A percentile compares a stretch with the other conserved stretches of the same genome.
Conservation (phyloP, 2,888 invertebrate genomes). For the Drosophila stalkeri region DNA sequence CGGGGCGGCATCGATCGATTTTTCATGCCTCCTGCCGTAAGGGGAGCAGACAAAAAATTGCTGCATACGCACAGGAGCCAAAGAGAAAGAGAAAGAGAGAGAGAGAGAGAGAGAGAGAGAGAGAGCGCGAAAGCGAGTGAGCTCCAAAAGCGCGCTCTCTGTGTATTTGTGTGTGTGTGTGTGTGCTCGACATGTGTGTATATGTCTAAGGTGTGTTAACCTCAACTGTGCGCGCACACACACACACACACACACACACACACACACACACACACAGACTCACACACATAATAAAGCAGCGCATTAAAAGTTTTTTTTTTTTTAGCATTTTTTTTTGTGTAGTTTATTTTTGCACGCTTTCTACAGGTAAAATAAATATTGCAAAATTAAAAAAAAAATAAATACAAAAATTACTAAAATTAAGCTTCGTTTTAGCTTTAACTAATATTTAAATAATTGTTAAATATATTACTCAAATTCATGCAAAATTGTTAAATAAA, state of each 20-base stretch:
- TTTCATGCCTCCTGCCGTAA: slow-evolving; percentile 60
- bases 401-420: neutral
- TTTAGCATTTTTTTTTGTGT: slow-evolving; percentile 1
- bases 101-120: neutral
- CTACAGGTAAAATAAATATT: slow-evolving; percentile 33
- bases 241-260: slow-evolving; percentile 31
- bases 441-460: neutral
- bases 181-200: slow-evolving; percentile 79
- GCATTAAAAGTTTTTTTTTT: slow-evolving; percentile 26
- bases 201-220: slow-evolving; percentile 85
- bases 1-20: slow-evolving; percentile 73
- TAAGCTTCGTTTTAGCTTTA: neutral
- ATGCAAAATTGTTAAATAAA: neutral
- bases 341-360: slow-evolving; percentile 37
- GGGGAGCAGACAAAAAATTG: slow-evolving; percentile 55
- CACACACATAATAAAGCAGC: slow-evolving; percentile 27
- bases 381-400: neutral
- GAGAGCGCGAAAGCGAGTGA: neutral
- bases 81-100: neutral
- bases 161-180: slow-evolving; percentile 18
- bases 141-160: slow-evolving; percentile 39
- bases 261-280: slow-evolving; percentile 42
- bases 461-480: neutral
- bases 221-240: slow-evolving; percentile 70
- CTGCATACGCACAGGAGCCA: slow-evolving; percentile 74